phyloP scores from a whole-genome alignment of 2,888 invertebrate genomes.

The Lasioglossum figueresi region DNA sequence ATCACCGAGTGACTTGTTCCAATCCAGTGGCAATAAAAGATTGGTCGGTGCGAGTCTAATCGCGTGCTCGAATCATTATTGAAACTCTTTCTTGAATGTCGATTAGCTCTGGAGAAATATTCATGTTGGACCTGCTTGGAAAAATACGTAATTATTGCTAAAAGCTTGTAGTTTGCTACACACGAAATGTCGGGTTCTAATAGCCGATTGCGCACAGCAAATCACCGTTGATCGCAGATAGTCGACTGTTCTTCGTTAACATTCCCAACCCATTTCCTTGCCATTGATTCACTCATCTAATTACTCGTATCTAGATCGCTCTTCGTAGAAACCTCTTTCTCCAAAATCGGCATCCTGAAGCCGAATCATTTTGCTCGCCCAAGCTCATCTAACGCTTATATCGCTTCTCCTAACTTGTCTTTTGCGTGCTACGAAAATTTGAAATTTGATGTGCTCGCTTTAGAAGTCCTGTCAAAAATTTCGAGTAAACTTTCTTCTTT shows the following conservation, averaged over 20 bases:
- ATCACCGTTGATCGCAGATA: background rate
- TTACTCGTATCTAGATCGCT: too few relatives aligned
- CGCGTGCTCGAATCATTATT: background rate
- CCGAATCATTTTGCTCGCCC: too few relatives aligned
- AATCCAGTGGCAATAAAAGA: slow-evolving; percentile 1
- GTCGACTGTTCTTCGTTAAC: background rate
- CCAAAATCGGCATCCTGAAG: background rate
- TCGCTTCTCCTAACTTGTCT: background rate
- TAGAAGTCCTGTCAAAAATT: too few relatives aligned
- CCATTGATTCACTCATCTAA: background rate
- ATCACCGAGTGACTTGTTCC: background rate
- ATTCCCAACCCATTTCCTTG: background rate
- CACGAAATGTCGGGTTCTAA: background rate
- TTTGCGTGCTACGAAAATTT: background rate
- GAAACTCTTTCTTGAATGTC: background rate
- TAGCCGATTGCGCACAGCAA: background rate
- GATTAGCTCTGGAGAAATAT: background rate
- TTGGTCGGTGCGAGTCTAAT: slow-evolving; percentile 4
- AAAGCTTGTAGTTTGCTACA: background rate
- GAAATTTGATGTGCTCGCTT: background rate
- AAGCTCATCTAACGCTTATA: too few relatives aligned
- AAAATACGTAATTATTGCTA: background rate
- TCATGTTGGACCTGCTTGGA: background rate
- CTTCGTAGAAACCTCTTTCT: background rate
- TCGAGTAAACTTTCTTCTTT: background rate